A percentile compares a stretch with the other conserved stretches of the same genome.
Conservation (phyloP, 2,113 vertebrate species). For the Dasypus novemcinctus region DNA sequence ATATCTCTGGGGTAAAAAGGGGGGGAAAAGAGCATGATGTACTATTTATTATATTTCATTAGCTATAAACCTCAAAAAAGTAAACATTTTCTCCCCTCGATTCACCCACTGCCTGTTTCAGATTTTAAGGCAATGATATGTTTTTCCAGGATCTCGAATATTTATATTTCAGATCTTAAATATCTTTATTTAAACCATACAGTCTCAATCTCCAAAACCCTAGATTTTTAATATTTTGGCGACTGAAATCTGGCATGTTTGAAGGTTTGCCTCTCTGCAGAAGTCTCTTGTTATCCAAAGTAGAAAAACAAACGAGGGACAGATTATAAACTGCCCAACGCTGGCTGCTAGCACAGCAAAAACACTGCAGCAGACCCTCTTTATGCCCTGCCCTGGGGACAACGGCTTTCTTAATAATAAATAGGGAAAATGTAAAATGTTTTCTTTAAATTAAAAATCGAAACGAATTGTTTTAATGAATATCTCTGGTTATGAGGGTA, state of each 20-base stretch:
- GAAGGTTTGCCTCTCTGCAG: conserved; percentile 68
- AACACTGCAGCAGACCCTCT: conserved; percentile 62
- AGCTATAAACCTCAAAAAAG: conserved; percentile 77
- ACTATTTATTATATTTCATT: conserved; percentile 76
- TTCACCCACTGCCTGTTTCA: conserved; percentile 63
- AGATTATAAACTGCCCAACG: conserved; percentile 74
- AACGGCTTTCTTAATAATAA: conserved; percentile 81
- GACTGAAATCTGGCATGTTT: conserved; percentile 65
- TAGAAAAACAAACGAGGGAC: conserved; percentile 67
- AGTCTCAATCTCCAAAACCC: conserved; percentile 48
- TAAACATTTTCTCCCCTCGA: conserved; percentile 76
- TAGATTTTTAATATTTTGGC: conserved; percentile 73
- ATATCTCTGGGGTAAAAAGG: conserved; percentile 34
- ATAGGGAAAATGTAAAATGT: conserved; percentile 74
- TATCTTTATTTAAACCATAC: conserved; percentile 74
- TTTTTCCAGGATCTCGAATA: conserved; percentile 69
- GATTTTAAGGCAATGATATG: conserved; percentile 68
- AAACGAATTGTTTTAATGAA: conserved; percentile 86
- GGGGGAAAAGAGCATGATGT: conserved; percentile 38
- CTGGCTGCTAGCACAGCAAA: conserved; percentile 74
- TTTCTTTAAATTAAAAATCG: conserved; percentile 87
- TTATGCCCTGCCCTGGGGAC: conserved; percentile 78
- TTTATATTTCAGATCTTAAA: conserved; percentile 72
- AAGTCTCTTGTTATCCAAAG: conserved; percentile 75
- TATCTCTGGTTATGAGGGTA: conserved; percentile 78